phyloP scores from a whole-genome alignment of 2,888 invertebrate genomes.

The Troilus luridus region DNA sequence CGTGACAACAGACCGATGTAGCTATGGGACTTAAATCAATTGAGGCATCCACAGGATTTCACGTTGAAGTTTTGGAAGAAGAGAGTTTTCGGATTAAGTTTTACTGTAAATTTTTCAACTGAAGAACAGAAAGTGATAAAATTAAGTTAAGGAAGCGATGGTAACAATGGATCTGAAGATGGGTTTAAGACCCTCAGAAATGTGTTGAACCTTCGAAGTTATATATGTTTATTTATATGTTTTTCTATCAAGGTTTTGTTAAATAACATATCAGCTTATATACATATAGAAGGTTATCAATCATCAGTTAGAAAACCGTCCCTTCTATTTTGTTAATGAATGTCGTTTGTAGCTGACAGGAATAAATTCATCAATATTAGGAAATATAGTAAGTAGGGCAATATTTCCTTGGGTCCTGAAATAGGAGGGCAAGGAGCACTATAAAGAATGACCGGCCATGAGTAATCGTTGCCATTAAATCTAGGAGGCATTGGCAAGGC shows the following conservation, averaged over 20 bases:
- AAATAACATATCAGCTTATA: background rate
- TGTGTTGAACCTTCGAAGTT: too few relatives aligned
- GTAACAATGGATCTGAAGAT: too few relatives aligned
- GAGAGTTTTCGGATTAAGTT: too few relatives aligned
- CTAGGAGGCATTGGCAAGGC: background rate
- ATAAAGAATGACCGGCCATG: slow-evolving; percentile 13
- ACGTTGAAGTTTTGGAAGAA: too few relatives aligned
- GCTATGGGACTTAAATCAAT: too few relatives aligned
- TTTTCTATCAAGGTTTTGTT: background rate
- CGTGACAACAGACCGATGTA: too few relatives aligned
- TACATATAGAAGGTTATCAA: background rate
- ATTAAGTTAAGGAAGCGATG: too few relatives aligned
- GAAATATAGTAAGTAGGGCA: slow-evolving; percentile 2
- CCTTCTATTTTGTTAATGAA: background rate
- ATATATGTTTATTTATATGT: too few relatives aligned
- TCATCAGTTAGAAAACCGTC: background rate
- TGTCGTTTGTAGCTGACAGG: background rate
- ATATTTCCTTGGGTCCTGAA: background rate
- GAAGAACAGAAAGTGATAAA: too few relatives aligned
- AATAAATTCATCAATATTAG: slow-evolving; percentile 16
- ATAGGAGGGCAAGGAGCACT: slow-evolving; percentile 6
- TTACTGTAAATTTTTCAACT: too few relatives aligned
- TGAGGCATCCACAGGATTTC: too few relatives aligned
- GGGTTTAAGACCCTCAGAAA: too few relatives aligned
- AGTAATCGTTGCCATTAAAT: slow-evolving; percentile 29